Percentiles rank a stretch among this genome's conserved stretches.
Evolutionary conservation across 2,888 invertebrate species (phyloP).

Genomic region (Lydus trimaculatus): DNA sequence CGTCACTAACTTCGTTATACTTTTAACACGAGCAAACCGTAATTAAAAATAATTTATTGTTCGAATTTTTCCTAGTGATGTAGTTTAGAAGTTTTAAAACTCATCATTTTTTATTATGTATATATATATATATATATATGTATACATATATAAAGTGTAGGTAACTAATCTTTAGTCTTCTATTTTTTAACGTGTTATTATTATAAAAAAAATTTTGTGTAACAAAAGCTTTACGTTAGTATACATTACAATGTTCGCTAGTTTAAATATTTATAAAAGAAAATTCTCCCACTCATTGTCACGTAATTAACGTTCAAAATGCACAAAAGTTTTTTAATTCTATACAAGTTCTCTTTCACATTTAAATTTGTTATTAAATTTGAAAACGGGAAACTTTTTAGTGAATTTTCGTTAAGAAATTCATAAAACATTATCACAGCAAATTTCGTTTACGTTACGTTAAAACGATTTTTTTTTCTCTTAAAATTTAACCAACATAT

Average conservation of each 20-base stretch:
- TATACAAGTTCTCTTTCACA: conserved; percentile 28
- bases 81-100: not conserved
- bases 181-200: not conserved
- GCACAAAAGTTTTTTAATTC: conserved; percentile 34
- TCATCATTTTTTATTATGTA: conserved; percentile 9
- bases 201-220: conserved; percentile 15
- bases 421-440: conserved; percentile 27
- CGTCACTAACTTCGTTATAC: conserved; percentile 3
- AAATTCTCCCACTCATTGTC: conserved; percentile 36
- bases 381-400: conserved; percentile 26
- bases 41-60: conserved; percentile 8
- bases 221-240: conserved; percentile 28
- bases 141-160: not conserved
- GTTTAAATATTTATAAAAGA: conserved; percentile 41
- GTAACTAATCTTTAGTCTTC: conserved; percentile 16
- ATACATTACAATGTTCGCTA: conserved; percentile 29
- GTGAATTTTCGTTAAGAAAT: conserved; percentile 25
- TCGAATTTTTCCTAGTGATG: not conserved
- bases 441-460: conserved; percentile 26
- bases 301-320: conserved; percentile 32
- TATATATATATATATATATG: no score
- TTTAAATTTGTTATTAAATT: conserved; percentile 36
- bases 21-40: not conserved
- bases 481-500: not conserved
- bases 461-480: not conserved